These are phyloP conservation scores for Akabosia matsudoensis DNA, from an alignment of 1,140 invertebrate species.

Conservation along the genomic window DNA sequence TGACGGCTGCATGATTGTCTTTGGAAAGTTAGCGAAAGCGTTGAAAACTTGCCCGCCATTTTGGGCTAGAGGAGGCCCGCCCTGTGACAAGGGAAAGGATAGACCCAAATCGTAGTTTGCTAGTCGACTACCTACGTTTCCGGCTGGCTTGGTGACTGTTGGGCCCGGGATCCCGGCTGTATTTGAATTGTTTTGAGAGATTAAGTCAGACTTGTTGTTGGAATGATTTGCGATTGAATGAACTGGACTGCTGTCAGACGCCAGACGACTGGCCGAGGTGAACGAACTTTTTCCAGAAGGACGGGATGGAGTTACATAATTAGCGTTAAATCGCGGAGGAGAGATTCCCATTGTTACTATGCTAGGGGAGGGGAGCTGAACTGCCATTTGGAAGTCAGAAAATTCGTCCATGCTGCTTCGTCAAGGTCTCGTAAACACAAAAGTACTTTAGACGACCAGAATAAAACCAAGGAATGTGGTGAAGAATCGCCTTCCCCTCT, in stretches of 20 bases:
- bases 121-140: constrained; percentile 53
- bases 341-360: neutral
- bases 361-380: constrained; percentile 22
- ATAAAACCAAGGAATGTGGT: too few species aligned
- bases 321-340: neutral
- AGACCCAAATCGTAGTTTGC: constrained; percentile 57
- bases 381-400: constrained; percentile 61
- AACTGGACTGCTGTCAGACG: constrained; percentile 18
- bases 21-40: neutral
- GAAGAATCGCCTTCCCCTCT: too few species aligned
- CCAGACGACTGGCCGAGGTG: constrained; percentile 29
- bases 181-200: neutral
- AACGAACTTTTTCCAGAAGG: neutral
- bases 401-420: constrained; percentile 55
- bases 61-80: neutral
- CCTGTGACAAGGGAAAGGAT: constrained; percentile 48
- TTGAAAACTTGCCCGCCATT: neutral
- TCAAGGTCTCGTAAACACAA: too few species aligned
- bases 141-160: neutral
- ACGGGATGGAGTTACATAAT: neutral
- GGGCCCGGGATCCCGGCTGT: neutral
- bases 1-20: neutral
- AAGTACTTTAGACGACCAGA: too few species aligned
- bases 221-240: constrained; percentile 23
- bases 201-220: neutral